These are phyloP conservation scores for Misgurnus anguillicaudatus DNA, from an alignment of 2,113 vertebrate genomes.

Conservation along the genomic window DNA sequence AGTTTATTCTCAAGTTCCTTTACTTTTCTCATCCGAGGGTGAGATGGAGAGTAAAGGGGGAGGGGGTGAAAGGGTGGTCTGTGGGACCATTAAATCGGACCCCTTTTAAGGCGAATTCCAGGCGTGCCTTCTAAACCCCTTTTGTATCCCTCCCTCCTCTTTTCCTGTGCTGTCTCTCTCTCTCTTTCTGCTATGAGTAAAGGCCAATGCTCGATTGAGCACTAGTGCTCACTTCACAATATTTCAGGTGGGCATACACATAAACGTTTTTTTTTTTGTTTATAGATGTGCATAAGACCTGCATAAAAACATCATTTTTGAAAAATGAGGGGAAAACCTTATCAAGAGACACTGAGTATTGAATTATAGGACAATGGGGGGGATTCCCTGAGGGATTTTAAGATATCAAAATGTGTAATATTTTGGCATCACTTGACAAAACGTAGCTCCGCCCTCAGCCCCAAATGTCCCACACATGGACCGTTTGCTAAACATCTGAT, in stretches of 20 bases:
- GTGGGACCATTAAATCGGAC: slow-evolving; percentile 62
- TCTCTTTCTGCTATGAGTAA: neutral
- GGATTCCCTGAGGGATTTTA: too few species aligned
- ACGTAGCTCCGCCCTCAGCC: too few species aligned
- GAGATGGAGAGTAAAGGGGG: slow-evolving; percentile 14
- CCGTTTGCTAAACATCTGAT: too few species aligned
- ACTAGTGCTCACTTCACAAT: slow-evolving; percentile 8
- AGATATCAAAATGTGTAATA: too few species aligned
- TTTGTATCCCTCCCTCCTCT: slow-evolving; percentile 31
- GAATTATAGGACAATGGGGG: too few species aligned
- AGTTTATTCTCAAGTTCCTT: slow-evolving; percentile 12
- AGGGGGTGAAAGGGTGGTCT: slow-evolving; percentile 47
- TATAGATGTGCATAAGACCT: neutral
- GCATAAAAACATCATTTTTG: neutral
- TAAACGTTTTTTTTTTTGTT: neutral
- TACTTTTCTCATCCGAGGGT: slow-evolving; percentile 51
- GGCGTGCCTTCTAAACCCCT: slow-evolving; percentile 62
- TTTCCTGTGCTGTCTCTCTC: slow-evolving; percentile 14
- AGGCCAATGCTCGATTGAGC: neutral
- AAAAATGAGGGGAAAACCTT: neutral
- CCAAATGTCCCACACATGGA: too few species aligned
- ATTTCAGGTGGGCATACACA: slow-evolving; percentile 4
- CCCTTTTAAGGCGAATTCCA: slow-evolving; percentile 79
- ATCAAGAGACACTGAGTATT: too few species aligned
- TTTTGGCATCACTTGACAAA: too few species aligned